A percentile compares a stretch with the other conserved stretches of the same genome.
These are phyloP conservation scores for Macroramphosus scolopax DNA, from an alignment of 2,797 vertebrate genomes.

Conservation along the genomic window DNA sequence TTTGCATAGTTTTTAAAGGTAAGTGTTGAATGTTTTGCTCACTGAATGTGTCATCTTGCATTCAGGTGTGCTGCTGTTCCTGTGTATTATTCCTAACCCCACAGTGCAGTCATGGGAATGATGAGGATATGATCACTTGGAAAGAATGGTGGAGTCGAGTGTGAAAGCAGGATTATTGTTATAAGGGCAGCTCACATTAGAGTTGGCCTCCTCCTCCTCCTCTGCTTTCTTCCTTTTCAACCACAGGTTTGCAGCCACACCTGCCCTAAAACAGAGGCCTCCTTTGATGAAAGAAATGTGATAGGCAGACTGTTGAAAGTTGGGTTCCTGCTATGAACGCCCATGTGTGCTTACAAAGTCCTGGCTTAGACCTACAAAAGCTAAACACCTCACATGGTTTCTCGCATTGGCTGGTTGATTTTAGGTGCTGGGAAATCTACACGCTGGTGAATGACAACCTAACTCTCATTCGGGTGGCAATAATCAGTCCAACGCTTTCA, in stretches of 20 bases:
- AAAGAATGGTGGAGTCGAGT: conserved; percentile 34
- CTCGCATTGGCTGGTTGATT: conserved; percentile 6
- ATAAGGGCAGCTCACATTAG: conserved; percentile 44
- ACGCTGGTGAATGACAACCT: background rate
- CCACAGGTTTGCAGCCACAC: conserved; percentile 65
- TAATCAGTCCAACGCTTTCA: conserved; percentile 3
- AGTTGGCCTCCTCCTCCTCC: conserved; percentile 23
- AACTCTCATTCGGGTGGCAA: conserved; percentile 1
- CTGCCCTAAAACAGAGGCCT: conserved; percentile 58
- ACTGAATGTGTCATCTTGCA: conserved; percentile 22
- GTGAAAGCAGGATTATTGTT: conserved; percentile 58
- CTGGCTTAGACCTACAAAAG: conserved; percentile 17
- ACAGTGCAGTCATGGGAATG: conserved; percentile 53
- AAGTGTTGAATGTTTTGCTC: conserved; percentile 36
- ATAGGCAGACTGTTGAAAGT: conserved; percentile 44
- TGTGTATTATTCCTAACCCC: conserved; percentile 44
- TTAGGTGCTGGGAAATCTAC: conserved; percentile 4
- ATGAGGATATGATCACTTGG: conserved; percentile 54
- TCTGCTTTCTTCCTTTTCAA: conserved; percentile 44
- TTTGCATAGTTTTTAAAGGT: conserved; percentile 26
- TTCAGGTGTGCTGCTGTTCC: conserved; percentile 27
- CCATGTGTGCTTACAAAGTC: conserved; percentile 11
- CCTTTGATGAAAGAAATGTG: conserved; percentile 63
- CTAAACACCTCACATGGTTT: conserved; percentile 18
- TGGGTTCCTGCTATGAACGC: conserved; percentile 26